These are phyloP conservation scores for Alligator sinensis DNA, from an alignment of 2,113 vertebrate genomes.

Conservation along the genomic window DNA sequence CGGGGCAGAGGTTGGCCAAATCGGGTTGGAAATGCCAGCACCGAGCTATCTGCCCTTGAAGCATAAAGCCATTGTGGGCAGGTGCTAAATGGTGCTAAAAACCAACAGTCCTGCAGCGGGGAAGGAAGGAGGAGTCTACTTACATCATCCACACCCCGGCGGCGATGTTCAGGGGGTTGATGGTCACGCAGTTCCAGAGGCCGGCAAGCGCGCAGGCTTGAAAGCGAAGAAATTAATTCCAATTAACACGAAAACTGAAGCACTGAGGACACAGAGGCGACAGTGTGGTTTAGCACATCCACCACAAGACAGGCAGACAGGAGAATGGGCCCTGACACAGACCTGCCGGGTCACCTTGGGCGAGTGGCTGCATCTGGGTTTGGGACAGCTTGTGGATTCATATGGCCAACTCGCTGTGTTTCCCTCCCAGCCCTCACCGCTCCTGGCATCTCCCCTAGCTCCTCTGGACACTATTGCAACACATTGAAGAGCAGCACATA, in stretches of 20 bases:
- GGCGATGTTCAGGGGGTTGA: conserved; percentile 94
- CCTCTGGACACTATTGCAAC: not conserved
- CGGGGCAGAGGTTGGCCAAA: not conserved
- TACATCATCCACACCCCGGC: conserved; percentile 99
- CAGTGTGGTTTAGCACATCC: accelerated
- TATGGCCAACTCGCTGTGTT: no score
- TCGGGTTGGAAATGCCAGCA: not conserved
- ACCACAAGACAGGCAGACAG: not conserved
- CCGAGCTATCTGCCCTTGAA: accelerated
- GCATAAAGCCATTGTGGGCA: not conserved
- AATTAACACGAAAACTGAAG: not conserved
- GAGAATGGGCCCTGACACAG: not conserved
- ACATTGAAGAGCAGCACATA: not conserved
- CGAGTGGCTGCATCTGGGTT: accelerated
- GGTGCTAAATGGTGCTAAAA: not conserved
- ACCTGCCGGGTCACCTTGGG: accelerated
- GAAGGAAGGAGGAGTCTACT: conserved; percentile 68
- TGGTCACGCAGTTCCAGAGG: conserved; percentile 93
- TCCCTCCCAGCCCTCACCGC: not conserved
- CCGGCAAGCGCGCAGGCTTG: conserved; percentile 90
- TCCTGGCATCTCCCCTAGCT: not conserved
- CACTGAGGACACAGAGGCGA: accelerated
- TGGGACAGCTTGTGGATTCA: not conserved
- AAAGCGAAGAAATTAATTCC: conserved; percentile 1
- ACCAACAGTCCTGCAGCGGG: not conserved